Conservation (phyloP, 1,140 invertebrate species). For the Drosophila punjabiensis region DNA sequence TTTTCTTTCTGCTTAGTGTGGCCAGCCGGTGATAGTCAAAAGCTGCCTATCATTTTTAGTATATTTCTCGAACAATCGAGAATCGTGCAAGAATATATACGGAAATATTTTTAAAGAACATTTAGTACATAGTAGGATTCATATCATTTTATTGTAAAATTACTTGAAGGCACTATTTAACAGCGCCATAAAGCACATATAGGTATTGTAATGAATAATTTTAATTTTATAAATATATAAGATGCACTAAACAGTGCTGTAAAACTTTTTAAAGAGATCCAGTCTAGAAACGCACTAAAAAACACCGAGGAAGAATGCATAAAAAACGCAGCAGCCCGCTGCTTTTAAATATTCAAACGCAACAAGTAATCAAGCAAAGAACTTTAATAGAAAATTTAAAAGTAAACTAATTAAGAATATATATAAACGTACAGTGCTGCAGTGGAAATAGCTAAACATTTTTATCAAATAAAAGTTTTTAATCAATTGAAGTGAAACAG, state of each 20-base stretch:
- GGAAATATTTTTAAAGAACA: too few relatives aligned
- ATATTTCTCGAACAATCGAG: neutral
- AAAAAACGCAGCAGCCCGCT: constrained; percentile 42
- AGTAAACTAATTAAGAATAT: neutral
- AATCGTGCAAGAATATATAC: neutral
- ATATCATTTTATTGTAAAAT: too few relatives aligned
- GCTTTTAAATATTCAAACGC: constrained; percentile 58
- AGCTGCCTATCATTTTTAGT: neutral
- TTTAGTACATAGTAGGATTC: too few relatives aligned
- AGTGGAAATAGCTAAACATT: neutral
- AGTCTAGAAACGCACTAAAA: constrained; percentile 46
- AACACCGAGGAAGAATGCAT: constrained; percentile 42
- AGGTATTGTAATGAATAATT: too few relatives aligned
- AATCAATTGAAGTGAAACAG: neutral
- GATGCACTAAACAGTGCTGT: neutral
- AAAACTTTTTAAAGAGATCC: neutral
- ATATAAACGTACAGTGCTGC: neutral
- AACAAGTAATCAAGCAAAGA: constrained; percentile 41
- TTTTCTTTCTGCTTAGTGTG: constrained; percentile 21
- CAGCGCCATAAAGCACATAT: too few relatives aligned
- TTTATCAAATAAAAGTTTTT: neutral
- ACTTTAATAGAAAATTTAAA: neutral
- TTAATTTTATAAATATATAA: neutral
- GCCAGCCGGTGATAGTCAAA: neutral
- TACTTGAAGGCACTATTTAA: too few relatives aligned